These are phyloP conservation scores for Coturnix japonica DNA, from an alignment of 2,113 vertebrate species.

Conservation along the genomic window DNA sequence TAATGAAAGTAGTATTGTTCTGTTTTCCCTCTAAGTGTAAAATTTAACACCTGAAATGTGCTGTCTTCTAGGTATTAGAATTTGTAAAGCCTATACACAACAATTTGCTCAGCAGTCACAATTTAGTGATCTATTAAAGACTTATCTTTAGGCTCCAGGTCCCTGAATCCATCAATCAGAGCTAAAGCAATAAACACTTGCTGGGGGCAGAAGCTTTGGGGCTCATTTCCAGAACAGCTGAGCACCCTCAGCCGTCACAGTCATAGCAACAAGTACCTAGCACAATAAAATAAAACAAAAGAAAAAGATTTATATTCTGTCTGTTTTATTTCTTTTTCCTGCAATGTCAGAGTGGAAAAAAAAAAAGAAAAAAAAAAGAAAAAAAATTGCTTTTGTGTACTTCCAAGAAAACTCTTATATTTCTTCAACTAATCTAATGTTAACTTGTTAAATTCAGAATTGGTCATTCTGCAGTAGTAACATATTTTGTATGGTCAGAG, in stretches of 20 bases:
- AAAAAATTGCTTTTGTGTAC: background rate
- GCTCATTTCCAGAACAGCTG: constrained; percentile 35
- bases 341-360: background rate
- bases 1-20: background rate
- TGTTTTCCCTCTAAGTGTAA: constrained; percentile 10
- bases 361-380: background rate
- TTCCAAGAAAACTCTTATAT: background rate
- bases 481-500: background rate
- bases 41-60: constrained; percentile 12
- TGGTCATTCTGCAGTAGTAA: background rate
- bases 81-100: constrained; percentile 17
- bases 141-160: constrained; percentile 50
- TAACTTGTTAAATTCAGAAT: background rate
- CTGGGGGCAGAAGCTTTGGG: constrained; percentile 33
- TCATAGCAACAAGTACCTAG: background rate
- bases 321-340: background rate
- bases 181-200: constrained; percentile 40
- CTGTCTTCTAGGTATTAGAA: background rate
- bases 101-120: constrained; percentile 45
- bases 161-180: constrained; percentile 41
- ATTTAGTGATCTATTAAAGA: constrained; percentile 55
- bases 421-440: background rate
- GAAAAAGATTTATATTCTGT: background rate
- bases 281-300: background rate
- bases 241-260: background rate